Percentiles rank a stretch among this genome's conserved stretches.
These are phyloP conservation scores for Myotis yumanensis DNA, from an alignment of 2,113 vertebrate genomes.

Conservation along the genomic window DNA sequence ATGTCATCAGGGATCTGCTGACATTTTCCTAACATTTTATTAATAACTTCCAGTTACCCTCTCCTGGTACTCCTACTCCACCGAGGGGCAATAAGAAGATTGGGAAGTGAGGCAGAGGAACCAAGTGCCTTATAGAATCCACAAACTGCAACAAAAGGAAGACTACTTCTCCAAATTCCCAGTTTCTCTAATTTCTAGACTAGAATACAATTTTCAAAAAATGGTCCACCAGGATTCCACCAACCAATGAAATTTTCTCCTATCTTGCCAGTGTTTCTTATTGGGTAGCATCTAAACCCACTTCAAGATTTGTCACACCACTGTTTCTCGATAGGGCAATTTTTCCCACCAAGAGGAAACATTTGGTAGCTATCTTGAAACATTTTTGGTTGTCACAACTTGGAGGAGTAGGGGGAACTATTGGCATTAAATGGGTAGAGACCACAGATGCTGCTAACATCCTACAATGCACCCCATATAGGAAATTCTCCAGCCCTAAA, in stretches of 20 bases:
- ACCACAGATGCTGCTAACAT: neutral
- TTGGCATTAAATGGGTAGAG: neutral
- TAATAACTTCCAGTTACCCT: slow-evolving; percentile 28
- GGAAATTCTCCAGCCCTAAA: slow-evolving; percentile 9
- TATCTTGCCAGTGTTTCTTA: neutral
- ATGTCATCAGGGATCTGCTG: neutral
- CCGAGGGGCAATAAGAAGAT: neutral
- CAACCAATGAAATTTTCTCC: neutral
- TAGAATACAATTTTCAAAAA: slow-evolving; percentile 8
- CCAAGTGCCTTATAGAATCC: neutral
- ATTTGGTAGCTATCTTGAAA: neutral
- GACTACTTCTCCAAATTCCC: neutral
- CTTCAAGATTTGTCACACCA: neutral
- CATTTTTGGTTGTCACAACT: neutral
- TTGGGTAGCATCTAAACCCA: neutral
- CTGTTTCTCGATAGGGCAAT: neutral
- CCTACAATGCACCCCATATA: neutral
- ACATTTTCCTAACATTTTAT: slow-evolving; percentile 55
- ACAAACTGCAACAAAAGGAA: neutral
- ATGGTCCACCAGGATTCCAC: neutral
- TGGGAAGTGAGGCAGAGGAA: neutral
- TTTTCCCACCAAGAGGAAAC: neutral
- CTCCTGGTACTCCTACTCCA: neutral
- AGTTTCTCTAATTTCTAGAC: neutral
- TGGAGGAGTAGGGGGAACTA: neutral